Percentiles rank a stretch among this genome's conserved stretches.
phyloP scores from a whole-genome alignment of 2,888 invertebrate genomes.

The Crioceris asparagi region DNA sequence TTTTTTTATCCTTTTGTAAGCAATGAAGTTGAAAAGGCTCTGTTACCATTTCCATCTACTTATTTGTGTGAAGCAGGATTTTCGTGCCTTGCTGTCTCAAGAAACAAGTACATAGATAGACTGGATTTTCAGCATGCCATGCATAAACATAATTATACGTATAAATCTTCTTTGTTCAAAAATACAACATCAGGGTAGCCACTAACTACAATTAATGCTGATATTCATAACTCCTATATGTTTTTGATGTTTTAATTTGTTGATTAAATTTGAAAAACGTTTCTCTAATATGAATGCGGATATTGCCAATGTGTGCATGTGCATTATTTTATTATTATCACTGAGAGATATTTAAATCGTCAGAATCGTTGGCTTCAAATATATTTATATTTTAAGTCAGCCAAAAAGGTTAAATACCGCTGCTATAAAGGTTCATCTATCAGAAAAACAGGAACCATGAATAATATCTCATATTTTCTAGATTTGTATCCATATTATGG shows the following conservation, averaged over 20 bases:
- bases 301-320: not conserved
- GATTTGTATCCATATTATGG: too few relatives aligned
- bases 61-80: slow-evolving; percentile 5
- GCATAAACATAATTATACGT: not conserved
- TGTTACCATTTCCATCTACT: slow-evolving; percentile 4
- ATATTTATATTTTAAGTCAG: not conserved
- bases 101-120: not conserved
- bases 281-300: not conserved
- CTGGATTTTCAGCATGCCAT: not conserved
- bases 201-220: not conserved
- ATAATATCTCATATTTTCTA: too few relatives aligned
- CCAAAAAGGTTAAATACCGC: not conserved
- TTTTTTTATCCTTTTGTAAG: not conserved
- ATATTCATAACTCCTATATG: not conserved
- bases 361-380: not conserved
- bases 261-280: not conserved
- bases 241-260: not conserved
- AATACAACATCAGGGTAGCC: not conserved
- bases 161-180: not conserved
- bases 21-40: slow-evolving; percentile 3
- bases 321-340: not conserved
- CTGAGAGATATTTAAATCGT: not conserved
- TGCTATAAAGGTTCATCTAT: not conserved
- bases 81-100: slow-evolving; percentile 2
- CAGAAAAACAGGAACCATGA: too few relatives aligned